Base-by-base conservation (phyloP, 1,140 invertebrate genomes). In the Cyphomyrmex costatus region DNA sequence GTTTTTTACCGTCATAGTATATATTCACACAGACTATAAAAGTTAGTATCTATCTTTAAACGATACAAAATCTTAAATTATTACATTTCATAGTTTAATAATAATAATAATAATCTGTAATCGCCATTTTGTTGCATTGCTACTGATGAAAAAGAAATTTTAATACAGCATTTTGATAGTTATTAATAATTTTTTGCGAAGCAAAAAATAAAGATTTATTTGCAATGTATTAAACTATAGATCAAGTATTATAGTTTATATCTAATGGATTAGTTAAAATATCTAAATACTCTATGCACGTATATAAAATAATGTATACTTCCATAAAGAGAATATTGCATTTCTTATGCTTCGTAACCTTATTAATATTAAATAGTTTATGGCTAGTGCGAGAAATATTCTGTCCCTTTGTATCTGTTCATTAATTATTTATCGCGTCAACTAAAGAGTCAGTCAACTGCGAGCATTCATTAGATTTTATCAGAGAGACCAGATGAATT, bases 391-490 rank as follows among this genome's bases (percentile, higher is more conserved):
- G 68, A 53, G 58, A 71, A 63, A 56, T 77, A 63, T 21, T 24
- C 36, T 83, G 30, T 21, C 24, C 33, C n/a, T 56, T 19, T 66
- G 7, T 49, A 16, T 58, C 73, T 80, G 87, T 90, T 93, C 93
- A 95, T 95, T 95, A 94, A 95, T 95, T 95, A 95, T 95, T 94
- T 94, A 94, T 94, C 91, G 92, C 91, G 92, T 93, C 92, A 93
- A 93, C 88, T 77, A 88, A 86, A 88, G 86, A 92, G 79, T 63
- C 77, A 91, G 87, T 74, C 87, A 78, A 80, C 24, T 63, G 79
- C 86, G 84, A 76, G 70, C 80, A 58, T 58, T 89, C 53, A 27
- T 79, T 83, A 86, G 80, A 68, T 92, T 92, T 92, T 88, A 91
- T 90, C 83, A 71, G 86, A 85, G 88, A 79, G 74, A 24, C 74